Evolutionary conservation across 2,888 invertebrate genomes (phyloP).

Genomic region (Stenichneumon culpator): DNA sequence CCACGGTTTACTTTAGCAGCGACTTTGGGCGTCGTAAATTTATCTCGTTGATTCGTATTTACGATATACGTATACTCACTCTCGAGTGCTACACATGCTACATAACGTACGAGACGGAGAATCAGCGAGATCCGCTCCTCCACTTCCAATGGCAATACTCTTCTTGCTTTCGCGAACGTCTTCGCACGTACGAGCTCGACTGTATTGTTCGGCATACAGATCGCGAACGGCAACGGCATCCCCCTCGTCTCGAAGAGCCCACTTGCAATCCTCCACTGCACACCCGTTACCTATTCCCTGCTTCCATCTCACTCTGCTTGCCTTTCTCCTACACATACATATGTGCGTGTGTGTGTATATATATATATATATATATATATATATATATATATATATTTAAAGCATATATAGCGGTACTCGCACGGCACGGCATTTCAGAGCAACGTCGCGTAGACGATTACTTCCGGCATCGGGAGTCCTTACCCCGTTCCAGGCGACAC

Average conservation of each 20-base stretch:
- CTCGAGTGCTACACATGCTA: constrained; percentile 50
- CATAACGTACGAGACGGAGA: constrained; percentile 59
- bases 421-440: constrained; percentile 39
- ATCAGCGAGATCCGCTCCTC: constrained; percentile 54
- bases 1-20: not conserved
- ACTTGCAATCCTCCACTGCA: constrained; percentile 34
- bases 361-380: not conserved
- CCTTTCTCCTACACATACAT: not conserved
- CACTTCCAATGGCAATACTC: constrained; percentile 51
- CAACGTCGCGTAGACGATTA: constrained; percentile 61
- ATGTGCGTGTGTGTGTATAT: not conserved
- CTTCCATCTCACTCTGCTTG: not conserved
- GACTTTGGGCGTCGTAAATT: constrained; percentile 10
- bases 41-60: constrained; percentile 9
- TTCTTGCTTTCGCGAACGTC: constrained; percentile 48
- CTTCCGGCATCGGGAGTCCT: constrained; percentile 64
- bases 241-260: constrained; percentile 29
- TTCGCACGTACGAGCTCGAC: constrained; percentile 50
- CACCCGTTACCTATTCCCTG: constrained; percentile 21
- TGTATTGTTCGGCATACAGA: constrained; percentile 67
- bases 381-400: not conserved
- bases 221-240: constrained; percentile 39
- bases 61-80: constrained; percentile 33
- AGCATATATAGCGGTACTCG: not conserved
- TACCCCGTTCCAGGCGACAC: constrained; percentile 35